Base-by-base conservation (phyloP, 2,113 vertebrate species). In the Rattus rattus region DNA sequence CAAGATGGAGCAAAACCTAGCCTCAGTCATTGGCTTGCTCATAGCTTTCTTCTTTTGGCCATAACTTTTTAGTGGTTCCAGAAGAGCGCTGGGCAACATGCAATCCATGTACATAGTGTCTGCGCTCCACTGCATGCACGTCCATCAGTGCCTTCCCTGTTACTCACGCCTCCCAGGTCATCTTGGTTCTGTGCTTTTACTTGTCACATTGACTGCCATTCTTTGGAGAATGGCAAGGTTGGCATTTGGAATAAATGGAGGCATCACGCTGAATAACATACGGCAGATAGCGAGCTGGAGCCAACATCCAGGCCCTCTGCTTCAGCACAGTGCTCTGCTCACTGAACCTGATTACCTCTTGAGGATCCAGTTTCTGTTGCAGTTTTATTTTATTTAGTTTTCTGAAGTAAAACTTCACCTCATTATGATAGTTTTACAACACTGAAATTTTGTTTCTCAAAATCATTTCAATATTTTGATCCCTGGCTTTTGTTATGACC, bases 361-460 rank as follows among this genome's bases (percentile, higher is more conserved):
- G 69, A 95, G 36, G 69, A 91, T 90, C 83, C 94, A 73, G 65
- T 94, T 95, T 91, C 91, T 89, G 90, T 95, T 94, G 75, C 88
- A 63, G 36, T 95, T 97, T 98, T 94, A 86, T 96, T 98, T 95
- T 96, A 67, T 94, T 97, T 69, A 67, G 39, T 92, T 97, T 90
- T 90, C 88, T 26, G n/a, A 95, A 96, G 86, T 96, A 96, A 97
- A 98, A 94, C 91, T 94, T 97, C 96, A 95, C 91, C 77, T 97
- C 97, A 97, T 97, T 92, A 56, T 85, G 69, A 95, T 79, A 96
- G 92, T 97, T 97, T 97, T 97, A 96, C 86, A 83, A 75, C 89
- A 92, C 91, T 94, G 81, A 96, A 93, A 30, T 93, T 97, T 97
- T 96, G 87, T 97, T 97, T 97, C 93, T 95, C 96, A 94, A 92